phyloP scores from a whole-genome alignment of 1,140 invertebrate species.

The Drosophila takahashii region DNA sequence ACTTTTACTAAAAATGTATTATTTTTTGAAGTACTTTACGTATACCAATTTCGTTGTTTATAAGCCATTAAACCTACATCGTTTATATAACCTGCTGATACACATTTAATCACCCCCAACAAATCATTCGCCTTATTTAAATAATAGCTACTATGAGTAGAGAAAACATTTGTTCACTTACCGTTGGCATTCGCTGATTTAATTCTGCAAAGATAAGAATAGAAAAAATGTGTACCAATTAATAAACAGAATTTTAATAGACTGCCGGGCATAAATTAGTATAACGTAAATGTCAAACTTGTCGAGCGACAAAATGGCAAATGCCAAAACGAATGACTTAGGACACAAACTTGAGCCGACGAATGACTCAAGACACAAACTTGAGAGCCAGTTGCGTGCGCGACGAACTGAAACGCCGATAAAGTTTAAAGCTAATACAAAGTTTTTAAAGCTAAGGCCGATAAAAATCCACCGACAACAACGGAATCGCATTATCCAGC shows the following conservation, averaged over 20 bases:
- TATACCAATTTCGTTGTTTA: background rate
- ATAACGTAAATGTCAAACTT: constrained; percentile 61
- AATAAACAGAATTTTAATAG: constrained; percentile 62
- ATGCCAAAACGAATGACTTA: constrained; percentile 79
- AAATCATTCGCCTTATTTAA: constrained; percentile 27
- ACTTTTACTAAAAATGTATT: no score
- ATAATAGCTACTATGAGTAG: constrained; percentile 14
- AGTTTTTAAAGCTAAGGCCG: background rate
- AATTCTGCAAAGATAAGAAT: constrained; percentile 79
- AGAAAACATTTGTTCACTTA: constrained; percentile 63
- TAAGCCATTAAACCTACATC: background rate
- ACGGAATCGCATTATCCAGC: constrained; percentile 34
- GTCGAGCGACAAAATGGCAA: constrained; percentile 61
- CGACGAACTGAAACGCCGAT: constrained; percentile 3
- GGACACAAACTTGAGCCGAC: constrained; percentile 67
- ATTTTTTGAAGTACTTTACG: background rate
- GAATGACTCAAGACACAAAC: constrained; percentile 80
- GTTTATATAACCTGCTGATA: constrained; percentile 10
- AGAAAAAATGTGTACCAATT: constrained; percentile 65
- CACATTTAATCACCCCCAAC: constrained; percentile 28
- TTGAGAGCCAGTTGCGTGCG: constrained; percentile 37
- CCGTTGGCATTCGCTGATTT: constrained; percentile 84
- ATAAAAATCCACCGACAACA: constrained; percentile 16
- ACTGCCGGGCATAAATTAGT: constrained; percentile 61
- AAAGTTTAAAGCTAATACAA: constrained; percentile 14